These are phyloP conservation scores for Hafferia zeledoni DNA, from an alignment of 2,797 vertebrate genomes.

Conservation along the genomic window DNA sequence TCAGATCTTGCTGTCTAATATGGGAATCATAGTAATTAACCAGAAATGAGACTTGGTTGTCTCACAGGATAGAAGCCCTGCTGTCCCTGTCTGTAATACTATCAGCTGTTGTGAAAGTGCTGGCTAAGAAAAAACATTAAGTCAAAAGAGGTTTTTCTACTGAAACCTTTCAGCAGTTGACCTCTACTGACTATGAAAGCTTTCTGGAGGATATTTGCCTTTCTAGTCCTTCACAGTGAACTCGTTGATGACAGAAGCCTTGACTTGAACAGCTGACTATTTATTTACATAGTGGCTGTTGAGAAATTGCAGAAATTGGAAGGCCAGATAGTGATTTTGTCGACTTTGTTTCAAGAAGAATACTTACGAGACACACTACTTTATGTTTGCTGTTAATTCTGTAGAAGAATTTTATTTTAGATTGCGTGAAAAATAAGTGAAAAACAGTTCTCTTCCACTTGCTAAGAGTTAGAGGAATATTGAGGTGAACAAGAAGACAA, in stretches of 20 bases:
- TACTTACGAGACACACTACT: neutral
- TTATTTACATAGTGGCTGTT: constrained; percentile 5
- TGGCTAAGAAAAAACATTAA: neutral
- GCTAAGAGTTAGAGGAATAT: neutral
- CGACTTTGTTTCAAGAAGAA: neutral
- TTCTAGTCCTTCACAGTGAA: neutral
- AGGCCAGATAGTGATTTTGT: neutral
- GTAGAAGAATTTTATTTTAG: neutral
- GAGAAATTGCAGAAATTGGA: neutral
- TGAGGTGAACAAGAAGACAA: neutral
- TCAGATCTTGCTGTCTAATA: neutral
- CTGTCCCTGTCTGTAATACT: neutral
- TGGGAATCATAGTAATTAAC: neutral
- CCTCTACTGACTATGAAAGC: neutral
- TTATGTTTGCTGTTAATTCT: neutral
- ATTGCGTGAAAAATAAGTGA: neutral
- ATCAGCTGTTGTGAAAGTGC: neutral
- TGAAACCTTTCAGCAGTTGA: neutral
- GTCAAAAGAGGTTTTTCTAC: neutral
- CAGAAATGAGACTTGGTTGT: neutral
- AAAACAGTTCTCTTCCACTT: neutral
- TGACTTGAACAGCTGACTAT: constrained; percentile 3
- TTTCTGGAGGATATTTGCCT: constrained; percentile 3
- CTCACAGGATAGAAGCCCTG: neutral
- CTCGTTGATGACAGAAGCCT: neutral